Evolutionary conservation across 2,888 invertebrate species (phyloP), one percentile per base, ranked within the genome.

Genomic region (Eremobia ochroleuca): DNA sequence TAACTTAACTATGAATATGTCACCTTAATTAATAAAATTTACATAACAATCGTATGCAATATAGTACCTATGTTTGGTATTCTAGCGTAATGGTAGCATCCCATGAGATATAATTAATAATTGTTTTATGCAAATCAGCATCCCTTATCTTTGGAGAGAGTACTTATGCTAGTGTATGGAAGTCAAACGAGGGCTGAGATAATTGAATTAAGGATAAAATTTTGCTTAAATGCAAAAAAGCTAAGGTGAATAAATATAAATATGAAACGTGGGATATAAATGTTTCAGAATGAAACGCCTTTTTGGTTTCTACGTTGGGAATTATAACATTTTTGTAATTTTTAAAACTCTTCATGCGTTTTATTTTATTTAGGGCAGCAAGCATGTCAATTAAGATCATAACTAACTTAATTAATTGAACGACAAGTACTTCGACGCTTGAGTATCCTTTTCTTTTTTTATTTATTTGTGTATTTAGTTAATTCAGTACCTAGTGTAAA

Each of bases 111-210:
- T 93, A 92, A 94, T 94, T 94, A 92, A 93, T 95, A 92, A 93
- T 93, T 92, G 92, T 93, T 94, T 93, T 93, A 95, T 94, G 95
- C 92, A 94, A 94, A 95, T 93, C 81, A 86, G 79, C 74, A 74
- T 85, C 88, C 90, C 87, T 91, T 89, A 90, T 88, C 89, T 86
- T 85, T 71, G 82, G 87, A 87, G 85, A 85, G 88, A 83, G 84
- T 85, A 84, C 83, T 71, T 87, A 85, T 81, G 82, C 72, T 81
- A 80, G 87, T 84, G 73, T 81, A 82, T 82, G 68, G 83, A 85
- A 89, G 86, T 82, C 81, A 88, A 88, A 81, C 49, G 84, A 85
- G 79, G 82, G 75, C 67, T 68, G 69, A 73, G 31, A 75, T 79
- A 86, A 89, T 89, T 86, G 80, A 81, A 90, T 90, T 89, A 88